phyloP scores from a whole-genome alignment of 2,113 vertebrate genomes.

The Trachemys scripta region DNA sequence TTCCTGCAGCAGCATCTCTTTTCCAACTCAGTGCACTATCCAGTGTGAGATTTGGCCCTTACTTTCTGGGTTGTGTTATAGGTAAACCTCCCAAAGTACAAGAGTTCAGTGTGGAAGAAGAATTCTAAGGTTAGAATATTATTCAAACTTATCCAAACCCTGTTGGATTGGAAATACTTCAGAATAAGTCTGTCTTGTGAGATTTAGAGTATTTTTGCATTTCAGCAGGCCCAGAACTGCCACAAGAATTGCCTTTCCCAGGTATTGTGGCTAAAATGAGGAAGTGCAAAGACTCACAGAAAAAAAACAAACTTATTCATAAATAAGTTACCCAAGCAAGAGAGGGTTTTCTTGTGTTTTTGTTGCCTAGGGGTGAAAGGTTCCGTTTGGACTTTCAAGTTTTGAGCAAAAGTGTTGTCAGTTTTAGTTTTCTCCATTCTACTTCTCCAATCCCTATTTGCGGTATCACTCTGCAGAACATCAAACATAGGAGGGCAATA shows the following conservation, averaged over 20 bases:
- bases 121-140: background rate
- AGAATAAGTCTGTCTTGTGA: background rate
- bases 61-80: background rate
- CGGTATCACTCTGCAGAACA: constrained; percentile 12
- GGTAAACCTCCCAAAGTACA: background rate
- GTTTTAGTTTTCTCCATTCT: background rate
- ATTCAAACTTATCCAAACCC: background rate
- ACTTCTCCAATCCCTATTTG: background rate
- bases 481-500: constrained; percentile 16
- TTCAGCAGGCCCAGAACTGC: background rate
- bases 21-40: background rate
- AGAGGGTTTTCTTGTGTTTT: constrained; percentile 1
- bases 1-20: background rate
- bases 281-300: background rate
- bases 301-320: background rate
- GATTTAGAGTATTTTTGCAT: background rate
- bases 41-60: background rate
- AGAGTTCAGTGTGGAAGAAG: background rate
- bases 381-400: background rate
- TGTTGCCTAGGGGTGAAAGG: background rate
- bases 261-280: background rate
- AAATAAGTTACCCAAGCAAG: background rate
- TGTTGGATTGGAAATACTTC: background rate
- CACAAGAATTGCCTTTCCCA: background rate
- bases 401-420: background rate